Evolutionary conservation across 1,140 invertebrate genomes (phyloP).

Genomic region (Habropoda laboriosa): DNA sequence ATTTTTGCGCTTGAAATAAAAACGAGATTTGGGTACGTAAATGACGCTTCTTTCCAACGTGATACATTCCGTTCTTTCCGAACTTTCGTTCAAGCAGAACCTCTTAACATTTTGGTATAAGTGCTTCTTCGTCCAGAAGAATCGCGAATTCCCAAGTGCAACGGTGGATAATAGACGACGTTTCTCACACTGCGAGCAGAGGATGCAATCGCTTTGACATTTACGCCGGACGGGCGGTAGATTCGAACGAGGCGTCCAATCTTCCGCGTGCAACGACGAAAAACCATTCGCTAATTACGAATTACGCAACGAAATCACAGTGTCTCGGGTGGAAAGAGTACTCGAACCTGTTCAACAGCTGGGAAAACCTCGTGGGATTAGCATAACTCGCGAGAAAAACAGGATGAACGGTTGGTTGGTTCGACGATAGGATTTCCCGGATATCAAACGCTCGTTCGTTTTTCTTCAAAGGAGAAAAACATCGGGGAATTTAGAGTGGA

Average conservation of each 20-base stretch:
- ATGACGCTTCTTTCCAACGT: too few relatives aligned
- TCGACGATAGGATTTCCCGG: neutral
- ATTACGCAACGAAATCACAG: neutral
- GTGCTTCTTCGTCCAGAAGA: neutral
- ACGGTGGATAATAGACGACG: neutral
- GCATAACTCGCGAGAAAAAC: neutral
- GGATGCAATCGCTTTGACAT: constrained; percentile 7
- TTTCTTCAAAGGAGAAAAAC: too few relatives aligned
- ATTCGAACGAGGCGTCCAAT: neutral
- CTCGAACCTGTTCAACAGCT: neutral
- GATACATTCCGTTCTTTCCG: too few relatives aligned
- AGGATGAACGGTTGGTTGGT: too few relatives aligned
- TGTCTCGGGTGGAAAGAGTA: neutral
- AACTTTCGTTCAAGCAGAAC: neutral
- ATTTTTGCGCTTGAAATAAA: too few relatives aligned
- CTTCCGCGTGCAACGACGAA: constrained; percentile 5
- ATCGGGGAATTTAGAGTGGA: too few relatives aligned
- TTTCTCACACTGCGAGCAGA: neutral
- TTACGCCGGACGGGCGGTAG: neutral
- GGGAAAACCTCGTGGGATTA: neutral
- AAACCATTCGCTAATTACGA: neutral
- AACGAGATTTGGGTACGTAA: too few relatives aligned
- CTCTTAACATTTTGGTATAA: neutral
- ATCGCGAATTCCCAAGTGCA: neutral
- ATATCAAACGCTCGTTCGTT: neutral